These are phyloP conservation scores for Serilophus lunatus DNA, from an alignment of 2,113 vertebrate species.

Conservation along the genomic window DNA sequence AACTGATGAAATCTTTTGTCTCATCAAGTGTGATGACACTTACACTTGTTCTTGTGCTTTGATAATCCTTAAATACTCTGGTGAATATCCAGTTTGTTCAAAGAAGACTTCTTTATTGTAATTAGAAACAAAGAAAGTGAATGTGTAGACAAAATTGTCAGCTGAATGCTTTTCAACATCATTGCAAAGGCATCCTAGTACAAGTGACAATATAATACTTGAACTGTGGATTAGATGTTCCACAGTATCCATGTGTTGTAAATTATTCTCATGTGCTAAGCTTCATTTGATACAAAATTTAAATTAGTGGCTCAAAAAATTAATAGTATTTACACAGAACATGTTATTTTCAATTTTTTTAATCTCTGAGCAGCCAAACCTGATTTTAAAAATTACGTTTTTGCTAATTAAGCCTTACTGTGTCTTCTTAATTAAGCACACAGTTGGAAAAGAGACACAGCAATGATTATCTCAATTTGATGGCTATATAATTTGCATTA, in stretches of 20 bases:
- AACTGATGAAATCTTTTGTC: background rate
- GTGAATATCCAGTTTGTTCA: background rate
- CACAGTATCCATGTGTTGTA: background rate
- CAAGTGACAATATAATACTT: background rate
- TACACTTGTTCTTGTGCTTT: background rate
- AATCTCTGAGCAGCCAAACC: slow-evolving; percentile 56
- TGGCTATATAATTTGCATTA: slow-evolving; percentile 21
- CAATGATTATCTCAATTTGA: slow-evolving; percentile 44
- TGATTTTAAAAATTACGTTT: slow-evolving; percentile 59
- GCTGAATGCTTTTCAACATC: background rate
- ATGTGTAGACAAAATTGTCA: background rate
- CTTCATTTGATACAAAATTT: slow-evolving; percentile 27
- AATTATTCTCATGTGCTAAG: slow-evolving; percentile 5
- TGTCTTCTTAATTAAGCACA: slow-evolving; percentile 59
- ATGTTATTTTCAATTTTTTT: slow-evolving; percentile 52
- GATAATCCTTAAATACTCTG: background rate
- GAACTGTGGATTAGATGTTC: background rate
- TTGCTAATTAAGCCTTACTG: slow-evolving; percentile 62
- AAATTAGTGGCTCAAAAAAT: slow-evolving; percentile 36
- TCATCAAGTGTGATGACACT: background rate
- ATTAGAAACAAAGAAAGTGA: background rate
- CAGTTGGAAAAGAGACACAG: slow-evolving; percentile 33
- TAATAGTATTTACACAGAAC: slow-evolving; percentile 26
- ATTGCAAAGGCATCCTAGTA: background rate
- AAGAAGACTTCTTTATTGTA: background rate